These are phyloP conservation scores for Dendrolimus houi DNA, from an alignment of 2,888 invertebrate genomes.

Conservation along the genomic window DNA sequence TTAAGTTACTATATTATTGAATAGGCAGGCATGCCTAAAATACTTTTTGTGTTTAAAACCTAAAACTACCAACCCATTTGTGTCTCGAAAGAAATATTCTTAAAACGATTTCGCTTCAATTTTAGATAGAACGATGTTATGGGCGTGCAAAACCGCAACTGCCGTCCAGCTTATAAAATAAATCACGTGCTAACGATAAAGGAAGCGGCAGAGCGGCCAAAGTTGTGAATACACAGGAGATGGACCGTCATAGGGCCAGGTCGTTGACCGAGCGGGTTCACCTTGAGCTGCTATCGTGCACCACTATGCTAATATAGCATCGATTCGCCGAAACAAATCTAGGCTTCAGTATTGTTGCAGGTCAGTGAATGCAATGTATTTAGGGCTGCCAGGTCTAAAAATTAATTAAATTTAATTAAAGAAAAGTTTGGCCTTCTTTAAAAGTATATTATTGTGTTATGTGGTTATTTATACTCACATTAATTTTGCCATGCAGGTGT, in stretches of 20 bases:
- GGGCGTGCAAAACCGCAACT: neutral
- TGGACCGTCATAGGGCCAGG: conserved; percentile 19
- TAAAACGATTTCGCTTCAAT: no score
- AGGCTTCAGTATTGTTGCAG: conserved; percentile 5
- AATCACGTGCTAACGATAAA: conserved; percentile 10
- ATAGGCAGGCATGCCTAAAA: no score
- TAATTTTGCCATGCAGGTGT: no score
- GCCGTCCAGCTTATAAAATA: conserved; percentile 1
- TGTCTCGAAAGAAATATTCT: no score
- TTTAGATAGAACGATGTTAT: neutral
- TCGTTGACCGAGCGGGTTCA: conserved; percentile 18
- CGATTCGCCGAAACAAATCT: conserved; percentile 32
- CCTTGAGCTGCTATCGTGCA: conserved; percentile 25
- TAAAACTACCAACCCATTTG: no score
- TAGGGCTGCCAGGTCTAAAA: neutral
- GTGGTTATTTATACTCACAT: no score
- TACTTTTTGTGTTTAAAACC: no score
- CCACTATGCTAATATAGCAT: conserved; percentile 22
- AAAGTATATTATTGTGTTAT: no score
- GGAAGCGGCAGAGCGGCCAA: conserved; percentile 9
- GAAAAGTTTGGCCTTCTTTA: no score
- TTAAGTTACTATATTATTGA: no score
- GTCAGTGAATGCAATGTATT: conserved; percentile 7
- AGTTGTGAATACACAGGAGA: conserved; percentile 8
- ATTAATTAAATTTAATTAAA: no score